Base-by-base conservation (phyloP, 2,113 vertebrate genomes). In the Larimichthys crocea region DNA sequence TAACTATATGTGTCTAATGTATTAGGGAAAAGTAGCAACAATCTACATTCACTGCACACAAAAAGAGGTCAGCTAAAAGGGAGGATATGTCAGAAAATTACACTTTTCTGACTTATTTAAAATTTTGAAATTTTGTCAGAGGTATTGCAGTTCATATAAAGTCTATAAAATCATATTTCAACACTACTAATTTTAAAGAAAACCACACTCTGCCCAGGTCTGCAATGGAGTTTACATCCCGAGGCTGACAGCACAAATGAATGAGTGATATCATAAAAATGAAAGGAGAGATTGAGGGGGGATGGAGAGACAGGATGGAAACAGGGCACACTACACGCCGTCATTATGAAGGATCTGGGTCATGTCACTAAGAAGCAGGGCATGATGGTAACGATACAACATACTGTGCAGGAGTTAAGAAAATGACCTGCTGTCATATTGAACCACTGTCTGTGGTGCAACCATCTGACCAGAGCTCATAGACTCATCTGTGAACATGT, bases 321-420 rank as follows among this genome's bases (percentile, higher is more conserved):
- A 64, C 48, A 49, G 64, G 74, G 79, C 31, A 40, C 26, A 66
- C 46, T 19, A 56, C 64, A 80, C 68, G 29, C 68, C 69, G 85
- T 82, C 81, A 86, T 80, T 79, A 49, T 44, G 50, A 79, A 90
- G 83, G 85, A 93, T 92, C 82, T 91, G 82, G 92, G 90, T 86
- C 91, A 90, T 4, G 20, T 77, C 86, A 83, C 68, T 69, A 80
- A 88, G 83, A 89, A 80, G 83, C 59, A 46, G 62, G 62, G 40
- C 77, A 83, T 66, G 42, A 83, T 75, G 60, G 52, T 31, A 75
- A 83, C 12, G 10, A 86, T 64, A 71, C 29, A 75, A 66, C 78
- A 76, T 59, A 69, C 19, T 79, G 72, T 68, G 61, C 68, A 42
- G 48, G 56, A 79, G 61, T 68, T 55, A 67, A 66, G n/a, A 68